These are phyloP conservation scores for Kryptolebias ocellatus DNA, from an alignment of 2,797 vertebrate species.

Conservation along the genomic window DNA sequence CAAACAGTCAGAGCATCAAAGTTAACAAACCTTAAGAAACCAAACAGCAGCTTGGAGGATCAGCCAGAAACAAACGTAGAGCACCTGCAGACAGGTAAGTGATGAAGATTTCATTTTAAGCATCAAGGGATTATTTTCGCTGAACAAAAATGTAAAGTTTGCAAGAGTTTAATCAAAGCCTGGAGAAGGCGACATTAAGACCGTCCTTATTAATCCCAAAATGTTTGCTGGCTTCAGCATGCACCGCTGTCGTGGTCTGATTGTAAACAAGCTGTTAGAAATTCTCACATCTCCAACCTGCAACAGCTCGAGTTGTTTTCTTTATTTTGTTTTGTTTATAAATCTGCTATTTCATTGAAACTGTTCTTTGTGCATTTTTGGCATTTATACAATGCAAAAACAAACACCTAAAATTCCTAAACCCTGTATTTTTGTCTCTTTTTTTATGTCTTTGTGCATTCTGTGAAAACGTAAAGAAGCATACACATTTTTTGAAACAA, in stretches of 20 bases:
- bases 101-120: no score
- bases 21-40: no score
- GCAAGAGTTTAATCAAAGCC: background rate
- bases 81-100: no score
- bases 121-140: no score
- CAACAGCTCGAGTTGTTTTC: slow-evolving; percentile 11
- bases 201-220: background rate
- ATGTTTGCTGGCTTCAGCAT: slow-evolving; percentile 5
- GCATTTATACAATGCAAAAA: background rate
- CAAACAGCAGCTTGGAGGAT: no score
- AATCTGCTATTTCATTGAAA: background rate
- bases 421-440: background rate
- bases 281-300: slow-evolving; percentile 18
- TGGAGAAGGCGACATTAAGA: no score
- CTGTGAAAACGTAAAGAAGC: background rate
- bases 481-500: no score
- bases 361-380: no score
- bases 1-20: no score
- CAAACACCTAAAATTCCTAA: background rate
- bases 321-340: background rate
- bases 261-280: background rate
- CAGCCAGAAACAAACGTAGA: no score
- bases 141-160: background rate
- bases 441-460: background rate
- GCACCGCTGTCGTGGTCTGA: background rate